phyloP scores from a whole-genome alignment of 2,113 vertebrate genomes.

The Pipa parva region DNA sequence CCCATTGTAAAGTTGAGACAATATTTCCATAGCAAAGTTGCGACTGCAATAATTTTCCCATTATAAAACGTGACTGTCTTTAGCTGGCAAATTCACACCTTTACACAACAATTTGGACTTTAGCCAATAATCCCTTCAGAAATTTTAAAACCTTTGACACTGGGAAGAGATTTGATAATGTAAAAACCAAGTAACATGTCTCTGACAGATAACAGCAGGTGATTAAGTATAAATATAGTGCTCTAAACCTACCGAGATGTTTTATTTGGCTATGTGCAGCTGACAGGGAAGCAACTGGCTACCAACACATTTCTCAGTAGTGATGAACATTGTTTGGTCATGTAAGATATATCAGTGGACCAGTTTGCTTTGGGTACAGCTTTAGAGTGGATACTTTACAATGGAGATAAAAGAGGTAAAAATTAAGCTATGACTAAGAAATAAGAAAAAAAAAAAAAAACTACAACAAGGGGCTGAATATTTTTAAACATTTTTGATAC shows the following conservation, averaged over 20 bases:
- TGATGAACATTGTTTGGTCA: neutral
- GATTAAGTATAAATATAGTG: constrained; percentile 4
- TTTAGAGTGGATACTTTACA: no score
- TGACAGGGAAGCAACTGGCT: neutral
- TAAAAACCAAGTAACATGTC: neutral
- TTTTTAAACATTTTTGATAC: no score
- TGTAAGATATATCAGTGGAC: neutral
- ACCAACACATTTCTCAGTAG: neutral
- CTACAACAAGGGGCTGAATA: no score
- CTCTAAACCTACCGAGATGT: neutral
- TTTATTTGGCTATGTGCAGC: neutral
- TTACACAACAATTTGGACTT: no score
- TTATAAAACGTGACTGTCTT: no score
- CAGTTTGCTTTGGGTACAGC: neutral
- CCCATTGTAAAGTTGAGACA: neutral
- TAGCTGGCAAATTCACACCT: no score
- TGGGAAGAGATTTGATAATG: neutral
- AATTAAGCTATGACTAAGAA: no score
- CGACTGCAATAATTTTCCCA: no score
- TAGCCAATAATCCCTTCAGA: neutral
- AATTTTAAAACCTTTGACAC: neutral
- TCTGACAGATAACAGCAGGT: neutral
- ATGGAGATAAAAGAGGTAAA: no score
- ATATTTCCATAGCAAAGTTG: neutral
- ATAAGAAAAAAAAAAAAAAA: no score